Evolutionary conservation across 2,888 invertebrate species (phyloP), one percentile per base, ranked within the genome.

Genomic region (Epinotia bilunana): DNA sequence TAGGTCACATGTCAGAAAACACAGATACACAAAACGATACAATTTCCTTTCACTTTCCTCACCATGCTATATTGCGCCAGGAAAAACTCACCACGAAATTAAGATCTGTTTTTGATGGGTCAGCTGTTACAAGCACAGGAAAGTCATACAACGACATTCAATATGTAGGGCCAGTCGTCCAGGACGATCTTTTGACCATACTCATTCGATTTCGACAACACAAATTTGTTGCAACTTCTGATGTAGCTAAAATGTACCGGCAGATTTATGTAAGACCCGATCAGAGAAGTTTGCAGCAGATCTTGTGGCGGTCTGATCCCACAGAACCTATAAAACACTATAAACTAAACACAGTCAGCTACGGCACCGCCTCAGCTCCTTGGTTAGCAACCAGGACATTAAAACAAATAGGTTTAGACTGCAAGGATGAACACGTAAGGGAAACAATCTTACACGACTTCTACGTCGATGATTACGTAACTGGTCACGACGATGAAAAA

Each of bases 1-100:
- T 75, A 67, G 71, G 65, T 55, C 74, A 75, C 61, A 71, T 71
- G 74, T 61, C 69, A 9, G 60, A 46, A 61, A 61, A 65, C 16
- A 46, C 60, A 33, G 11, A 65, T 39, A 53, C 23, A 60, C 43
- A 39, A 13, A 13, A 49, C 46, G 46, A 33, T 33, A 33, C 33
- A 33, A 7, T 33, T 33, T 33, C 33, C 33, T 33, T 33, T 49
- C 12, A 4, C 4, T 13, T 49, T 4, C 46, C 46, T 4, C 46
- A 49, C 13, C 13, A 49, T 49, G 46, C 46, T 4, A 1, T 13
- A 4, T 13, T 3, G 6, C 9, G 55, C 7, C 11, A 55, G 55
- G 33, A 33, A 33, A 33, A 33, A 18, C 55, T 55, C 4, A 55
- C 55, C 4, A 55, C 18, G 9, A 18, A 18, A 55, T 55, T 55